Conservation (phyloP, 2,797 vertebrate species). For the Chloroceryle inda region DNA sequence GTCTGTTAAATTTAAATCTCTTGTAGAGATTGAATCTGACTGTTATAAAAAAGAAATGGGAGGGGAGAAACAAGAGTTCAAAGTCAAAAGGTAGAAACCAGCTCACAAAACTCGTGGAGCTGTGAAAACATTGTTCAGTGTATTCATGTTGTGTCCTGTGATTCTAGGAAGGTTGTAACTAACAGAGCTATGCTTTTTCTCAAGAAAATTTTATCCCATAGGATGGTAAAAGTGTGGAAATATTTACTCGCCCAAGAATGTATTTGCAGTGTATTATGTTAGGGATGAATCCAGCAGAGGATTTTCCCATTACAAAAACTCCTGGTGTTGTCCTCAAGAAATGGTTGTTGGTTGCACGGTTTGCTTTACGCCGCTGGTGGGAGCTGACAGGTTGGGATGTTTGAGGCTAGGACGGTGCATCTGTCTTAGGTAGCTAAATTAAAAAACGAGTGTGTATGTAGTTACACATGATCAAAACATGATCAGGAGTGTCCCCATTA, state of each 20-base stretch:
- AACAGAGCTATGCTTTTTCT: not conserved
- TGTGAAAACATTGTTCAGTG: not conserved
- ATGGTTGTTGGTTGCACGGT: not conserved
- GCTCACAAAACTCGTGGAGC: not conserved
- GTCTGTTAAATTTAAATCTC: not conserved
- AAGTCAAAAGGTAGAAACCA: not conserved
- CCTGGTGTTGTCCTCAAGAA: not conserved
- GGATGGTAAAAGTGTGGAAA: not conserved
- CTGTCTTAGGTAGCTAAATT: not conserved
- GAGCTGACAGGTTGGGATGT: not conserved
- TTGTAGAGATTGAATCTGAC: not conserved
- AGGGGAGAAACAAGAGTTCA: not conserved
- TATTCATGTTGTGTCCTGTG: not conserved
- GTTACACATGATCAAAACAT: not conserved
- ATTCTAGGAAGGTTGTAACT: not conserved
- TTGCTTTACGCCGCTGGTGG: rapidly evolving
- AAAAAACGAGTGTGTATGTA: not conserved
- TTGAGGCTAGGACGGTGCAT: not conserved
- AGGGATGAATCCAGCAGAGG: not conserved
- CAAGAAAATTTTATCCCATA: not conserved
- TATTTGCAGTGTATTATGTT: not conserved
- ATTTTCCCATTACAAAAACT: not conserved
- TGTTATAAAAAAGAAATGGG: not conserved
- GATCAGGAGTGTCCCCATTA: not conserved
- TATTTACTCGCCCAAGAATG: not conserved